These are phyloP conservation scores for Plotosus lineatus DNA, from an alignment of 2,113 vertebrate genomes.

Conservation along the genomic window DNA sequence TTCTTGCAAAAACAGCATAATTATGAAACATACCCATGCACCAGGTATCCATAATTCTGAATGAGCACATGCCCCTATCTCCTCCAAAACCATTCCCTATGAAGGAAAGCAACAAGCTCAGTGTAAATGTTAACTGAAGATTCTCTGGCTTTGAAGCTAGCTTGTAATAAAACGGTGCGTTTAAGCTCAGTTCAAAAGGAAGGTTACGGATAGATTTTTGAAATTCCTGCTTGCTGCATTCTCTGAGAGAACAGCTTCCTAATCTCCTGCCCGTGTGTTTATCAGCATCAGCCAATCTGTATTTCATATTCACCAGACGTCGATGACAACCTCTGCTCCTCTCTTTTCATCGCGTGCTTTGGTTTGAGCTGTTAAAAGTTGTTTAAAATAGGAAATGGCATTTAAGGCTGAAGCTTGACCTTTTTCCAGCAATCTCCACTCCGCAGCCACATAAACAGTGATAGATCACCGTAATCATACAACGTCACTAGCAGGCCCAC, in stretches of 20 bases:
- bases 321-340: slow-evolving; percentile 27
- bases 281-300: slow-evolving; percentile 45
- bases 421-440: slow-evolving; percentile 54
- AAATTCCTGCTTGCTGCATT: slow-evolving; percentile 1
- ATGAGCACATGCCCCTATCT: background rate
- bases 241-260: slow-evolving; percentile 18
- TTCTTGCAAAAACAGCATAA: too few species aligned
- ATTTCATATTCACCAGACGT: slow-evolving; percentile 43
- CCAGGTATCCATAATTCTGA: background rate
- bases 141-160: slow-evolving; percentile 33
- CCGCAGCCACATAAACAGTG: slow-evolving; percentile 50
- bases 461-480: slow-evolving; percentile 50
- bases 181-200: slow-evolving; percentile 42
- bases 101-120: slow-evolving; percentile 16
- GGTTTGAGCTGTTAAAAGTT: slow-evolving; percentile 54
- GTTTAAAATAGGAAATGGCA: slow-evolving; percentile 61
- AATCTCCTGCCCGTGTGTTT: slow-evolving; percentile 28
- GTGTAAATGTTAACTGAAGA: slow-evolving; percentile 43
- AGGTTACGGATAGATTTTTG: slow-evolving; percentile 22
- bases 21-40: background rate
- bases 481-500: slow-evolving; percentile 4
- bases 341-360: slow-evolving; percentile 48
- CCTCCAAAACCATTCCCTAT: background rate
- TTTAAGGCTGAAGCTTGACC: slow-evolving; percentile 58
- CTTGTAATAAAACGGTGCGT: slow-evolving; percentile 43